Conservation (phyloP, 2,888 invertebrate genomes). For the Caradrina kadenii region DNA sequence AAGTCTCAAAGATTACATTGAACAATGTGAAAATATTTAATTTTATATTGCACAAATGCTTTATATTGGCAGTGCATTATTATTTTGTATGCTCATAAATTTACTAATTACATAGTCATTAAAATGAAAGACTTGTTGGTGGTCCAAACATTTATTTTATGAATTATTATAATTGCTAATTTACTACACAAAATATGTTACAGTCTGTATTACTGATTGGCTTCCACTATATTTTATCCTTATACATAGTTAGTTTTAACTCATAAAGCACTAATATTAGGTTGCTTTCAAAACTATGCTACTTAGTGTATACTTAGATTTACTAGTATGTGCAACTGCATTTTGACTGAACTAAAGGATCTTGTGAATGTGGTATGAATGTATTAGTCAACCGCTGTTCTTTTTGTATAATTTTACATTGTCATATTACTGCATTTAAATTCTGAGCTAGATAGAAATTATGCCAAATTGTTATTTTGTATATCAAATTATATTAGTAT, state of each 20-base stretch:
- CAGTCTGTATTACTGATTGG: constrained; percentile 74
- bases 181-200: constrained; percentile 55
- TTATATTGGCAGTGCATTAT: constrained; percentile 66
- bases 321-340: constrained; percentile 82
- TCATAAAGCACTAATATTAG: constrained; percentile 85
- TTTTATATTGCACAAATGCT: constrained; percentile 70
- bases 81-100: constrained; percentile 64
- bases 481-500: constrained; percentile 77
- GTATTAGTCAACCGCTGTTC: constrained; percentile 80
- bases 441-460: constrained; percentile 83
- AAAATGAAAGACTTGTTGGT: constrained; percentile 85
- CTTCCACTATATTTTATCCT: constrained; percentile 79
- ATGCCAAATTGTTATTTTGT: constrained; percentile 89
- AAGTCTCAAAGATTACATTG: constrained; percentile 62
- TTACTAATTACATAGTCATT: constrained; percentile 62
- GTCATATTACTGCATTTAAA: constrained; percentile 85
- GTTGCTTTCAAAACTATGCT: constrained; percentile 86
- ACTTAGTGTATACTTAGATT: constrained; percentile 79
- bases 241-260: constrained; percentile 73
- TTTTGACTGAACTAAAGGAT: constrained; percentile 86
- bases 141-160: constrained; percentile 83
- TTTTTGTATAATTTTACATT: constrained; percentile 83
- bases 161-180: constrained; percentile 56
- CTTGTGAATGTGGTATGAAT: constrained; percentile 87
- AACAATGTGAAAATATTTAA: constrained; percentile 55